Evolutionary conservation across 1,140 invertebrate species (phyloP), one percentile per base, ranked within the genome.

Genomic region (Apocrypta bakeri): DNA sequence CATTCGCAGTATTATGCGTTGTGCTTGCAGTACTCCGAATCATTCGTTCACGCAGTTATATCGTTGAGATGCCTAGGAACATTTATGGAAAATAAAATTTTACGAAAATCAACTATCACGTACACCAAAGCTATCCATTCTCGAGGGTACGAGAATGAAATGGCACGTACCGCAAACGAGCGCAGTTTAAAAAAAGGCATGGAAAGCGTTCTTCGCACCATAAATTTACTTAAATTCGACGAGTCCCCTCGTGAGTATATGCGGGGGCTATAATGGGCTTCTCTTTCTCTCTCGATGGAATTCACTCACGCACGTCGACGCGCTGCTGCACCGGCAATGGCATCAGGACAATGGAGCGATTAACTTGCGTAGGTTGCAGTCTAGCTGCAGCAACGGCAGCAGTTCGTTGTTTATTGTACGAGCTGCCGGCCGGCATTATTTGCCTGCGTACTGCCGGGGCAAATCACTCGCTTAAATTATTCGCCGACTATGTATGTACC

Each of bases 401-500:
- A 82, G 61, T 14, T 48, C 81, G 88, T 89, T 90, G 86, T 89
- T 90, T 89, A 89, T 89, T 85, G 86, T 88, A 85, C 85, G 85
- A 84, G 85, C 17, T 88, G 85, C 85, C 83, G 84, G 85, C 25
- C 33, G 14, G 31, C 82, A 85, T 88, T 89, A 88, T 89, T 88
- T 87, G 85, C 84, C 83, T 83, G 86, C 83, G 84, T 84, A 85
- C 83, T 84, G 84, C 82, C 48, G 63, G 48, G 75, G 11, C 74
- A 69, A 88, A 87, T 89, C 87, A 85, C 86, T 87, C 88, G 87
- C 85, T 88, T 88, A 89, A 89, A 89, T 89, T 89, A 89, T 89
- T 88, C 87, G 86, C 84, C 84, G 84, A 81, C 87, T 87, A 84
- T 86, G 86, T 84, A 87, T 84, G 87, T 87, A 85, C 87, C 85